Evolutionary conservation across 2,113 vertebrate species (phyloP), one percentile per base, ranked within the genome.

Genomic region (Hucho hucho): DNA sequence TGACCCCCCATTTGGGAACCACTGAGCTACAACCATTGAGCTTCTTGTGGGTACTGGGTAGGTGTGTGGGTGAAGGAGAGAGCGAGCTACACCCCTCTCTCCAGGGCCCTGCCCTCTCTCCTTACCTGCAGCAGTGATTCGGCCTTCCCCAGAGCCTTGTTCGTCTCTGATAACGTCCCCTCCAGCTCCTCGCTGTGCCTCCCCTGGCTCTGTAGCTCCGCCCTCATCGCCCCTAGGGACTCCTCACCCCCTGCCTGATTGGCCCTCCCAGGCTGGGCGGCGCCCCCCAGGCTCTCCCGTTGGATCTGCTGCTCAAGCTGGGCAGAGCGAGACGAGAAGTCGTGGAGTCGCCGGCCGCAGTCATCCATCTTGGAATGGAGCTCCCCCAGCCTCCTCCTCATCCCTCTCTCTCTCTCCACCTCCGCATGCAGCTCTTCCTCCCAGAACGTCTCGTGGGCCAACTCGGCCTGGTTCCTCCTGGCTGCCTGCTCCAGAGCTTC

Each of bases 121-220:
- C 91, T 91, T 92, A 97, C 98, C 97, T 99, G 95, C 75, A 99
- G 87, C 78, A 94, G 90, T 12, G 87, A 91, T 84, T 96, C 95
- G 0, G 95, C 93, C 70, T 95, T 95, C 79, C 95, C 94, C 82
- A 98, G 87, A n/a, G 95, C 94, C 80, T 90, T 93, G 86, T 94
- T 94, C 77, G 95, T 93, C 0, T 95, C 92, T 73, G 84, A 90
- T 56, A 98, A 87, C 80, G 93, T 95, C 81, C 87, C 93, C 81
- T 95, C 94, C 83, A 98, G 81, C 77, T 96, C 94, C 0, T 70
- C 79, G 18, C 94, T 87, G 49, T 95, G 95, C 83, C 89, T 94
- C 72, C 93, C 91, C 84, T 93, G 95, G 83, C 87, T 84, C 25
- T 95, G 93, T 56, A 99, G 89, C 84, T 98, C 94, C 25, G 86